phyloP scores from a whole-genome alignment of 2,113 vertebrate species.

The Microcebus griseorufus region DNA sequence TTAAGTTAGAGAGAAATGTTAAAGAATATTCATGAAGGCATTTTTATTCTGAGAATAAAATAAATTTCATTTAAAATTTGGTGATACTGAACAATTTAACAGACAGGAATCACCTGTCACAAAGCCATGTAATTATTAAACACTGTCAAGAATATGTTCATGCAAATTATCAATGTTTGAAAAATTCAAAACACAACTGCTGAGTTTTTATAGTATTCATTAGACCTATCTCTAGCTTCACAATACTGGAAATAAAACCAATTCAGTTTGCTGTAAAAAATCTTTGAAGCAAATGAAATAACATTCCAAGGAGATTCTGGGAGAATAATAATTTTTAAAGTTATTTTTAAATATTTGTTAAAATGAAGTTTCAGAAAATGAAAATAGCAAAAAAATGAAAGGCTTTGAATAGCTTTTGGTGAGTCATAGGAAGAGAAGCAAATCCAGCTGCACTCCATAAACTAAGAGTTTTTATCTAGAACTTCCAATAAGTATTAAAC shows the following conservation, averaged over 20 bases:
- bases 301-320: slow-evolving; percentile 42
- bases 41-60: slow-evolving; percentile 41
- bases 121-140: slow-evolving; percentile 47
- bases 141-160: slow-evolving; percentile 18
- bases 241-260: slow-evolving; percentile 52
- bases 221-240: slow-evolving; percentile 32
- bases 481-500: not conserved
- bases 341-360: slow-evolving; percentile 72
- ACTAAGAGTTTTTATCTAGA: slow-evolving; percentile 58
- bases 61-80: slow-evolving; percentile 41
- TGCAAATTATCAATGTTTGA: slow-evolving; percentile 42
- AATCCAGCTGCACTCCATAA: slow-evolving; percentile 55
- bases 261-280: slow-evolving; percentile 25
- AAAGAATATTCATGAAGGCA: slow-evolving; percentile 4
- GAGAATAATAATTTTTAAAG: slow-evolving; percentile 60
- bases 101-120: slow-evolving; percentile 22
- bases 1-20: slow-evolving; percentile 44
- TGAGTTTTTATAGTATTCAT: slow-evolving; percentile 46
- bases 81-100: slow-evolving; percentile 19
- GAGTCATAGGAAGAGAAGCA: slow-evolving; percentile 63
- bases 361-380: slow-evolving; percentile 68
- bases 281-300: slow-evolving; percentile 53
- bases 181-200: slow-evolving; percentile 39
- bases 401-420: slow-evolving; percentile 38
- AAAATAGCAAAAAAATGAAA: slow-evolving; percentile 58